Evolutionary conservation across 2,113 vertebrate genomes (phyloP), one percentile per base, ranked within the genome.

Genomic region (Barbus barbus): DNA sequence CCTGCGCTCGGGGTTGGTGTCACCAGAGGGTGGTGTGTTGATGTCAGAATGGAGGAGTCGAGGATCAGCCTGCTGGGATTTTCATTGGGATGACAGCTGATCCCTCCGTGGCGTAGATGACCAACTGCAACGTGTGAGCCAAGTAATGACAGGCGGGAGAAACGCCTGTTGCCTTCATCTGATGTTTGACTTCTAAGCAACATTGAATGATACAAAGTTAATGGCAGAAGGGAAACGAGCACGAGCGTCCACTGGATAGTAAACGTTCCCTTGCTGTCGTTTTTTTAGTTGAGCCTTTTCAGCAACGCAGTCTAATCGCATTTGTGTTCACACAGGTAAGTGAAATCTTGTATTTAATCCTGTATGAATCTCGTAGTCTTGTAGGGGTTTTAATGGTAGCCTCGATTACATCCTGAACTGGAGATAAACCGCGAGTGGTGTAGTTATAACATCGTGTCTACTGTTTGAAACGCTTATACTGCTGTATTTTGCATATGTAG

Each of bases 41-140:
- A 75, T 88, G 91, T 86, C 88, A 92, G 91, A 90, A 90, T 91
- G 92, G 92, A 89, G 76, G 81, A 85, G 63, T 87, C 28, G 14
- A 81, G 75, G 65, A 71, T 69, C 85, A 69, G 82, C 53, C 74
- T 67, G 86, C 67, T 61, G 63, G 83, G 46, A 11, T 75, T 82
- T 84, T 58, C 79, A 81, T 81, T 28, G 85, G 83, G 89, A 90
- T 94, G 93, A 95, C 93, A 95, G 93, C 94, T 94, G 93, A 93
- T 78, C 74, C 14, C 65, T 33, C 58, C 76, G 77, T 84, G 48
- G 83, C 84, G 51, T 58, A 85, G 36, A 26, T 78, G 69, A 71
- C 51, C 83, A 73, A 74, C 74, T 44, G 26, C 46, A 38, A n/a
- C 14, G 56, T 26, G 44, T 77, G 12, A 81, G 20, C 18, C 28